Evolutionary conservation across 2,888 invertebrate species (phyloP).

Genomic region (Hirtodrosophila trivittata): DNA sequence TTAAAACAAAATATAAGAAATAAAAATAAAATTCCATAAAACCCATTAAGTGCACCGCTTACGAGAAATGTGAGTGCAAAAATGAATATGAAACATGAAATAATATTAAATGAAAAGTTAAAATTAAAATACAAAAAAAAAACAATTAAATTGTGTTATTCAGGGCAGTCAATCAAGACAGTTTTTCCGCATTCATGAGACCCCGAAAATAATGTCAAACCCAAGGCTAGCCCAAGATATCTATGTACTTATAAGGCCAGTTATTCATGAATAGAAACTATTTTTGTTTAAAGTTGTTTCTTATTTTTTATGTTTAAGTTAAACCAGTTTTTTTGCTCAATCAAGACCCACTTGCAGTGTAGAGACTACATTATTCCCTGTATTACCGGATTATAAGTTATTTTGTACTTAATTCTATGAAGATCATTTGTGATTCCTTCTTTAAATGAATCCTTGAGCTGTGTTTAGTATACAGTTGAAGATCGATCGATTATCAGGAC

Average conservation of each 20-base stretch:
- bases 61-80: neutral
- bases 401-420: no score
- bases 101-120: constrained; percentile 8
- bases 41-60: constrained; percentile 1
- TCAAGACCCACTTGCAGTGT: no score
- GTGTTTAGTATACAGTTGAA: no score
- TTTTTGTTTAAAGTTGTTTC: neutral
- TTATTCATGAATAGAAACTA: neutral
- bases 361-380: no score
- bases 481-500: no score
- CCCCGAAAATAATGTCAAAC: neutral
- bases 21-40: constrained; percentile 9
- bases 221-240: neutral
- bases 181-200: neutral
- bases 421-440: no score
- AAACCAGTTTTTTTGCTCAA: constrained; percentile 43
- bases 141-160: constrained; percentile 7
- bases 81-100: constrained; percentile 4
- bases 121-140: constrained; percentile 21
- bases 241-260: neutral
- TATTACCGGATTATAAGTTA: no score
- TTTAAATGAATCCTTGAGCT: no score
- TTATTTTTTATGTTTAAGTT: constrained; percentile 5
- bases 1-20: constrained; percentile 10
- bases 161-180: neutral